Conservation (phyloP, 2,797 vertebrate genomes). For the Geotrypetes seraphini region DNA sequence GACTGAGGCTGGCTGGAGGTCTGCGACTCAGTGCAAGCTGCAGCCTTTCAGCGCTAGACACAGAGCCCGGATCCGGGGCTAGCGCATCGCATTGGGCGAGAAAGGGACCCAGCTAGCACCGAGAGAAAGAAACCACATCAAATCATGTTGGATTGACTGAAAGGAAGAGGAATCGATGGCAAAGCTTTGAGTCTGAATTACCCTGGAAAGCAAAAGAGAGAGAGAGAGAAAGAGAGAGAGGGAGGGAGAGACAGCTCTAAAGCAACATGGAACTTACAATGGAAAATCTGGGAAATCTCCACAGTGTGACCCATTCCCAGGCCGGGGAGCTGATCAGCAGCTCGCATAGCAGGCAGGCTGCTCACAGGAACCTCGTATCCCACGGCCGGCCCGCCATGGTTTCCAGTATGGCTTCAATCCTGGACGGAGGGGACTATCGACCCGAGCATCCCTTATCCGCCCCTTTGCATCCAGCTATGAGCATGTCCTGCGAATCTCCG, state of each 20-base stretch:
- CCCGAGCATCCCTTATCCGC: conserved; percentile 63
- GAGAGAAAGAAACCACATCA: conserved; percentile 43
- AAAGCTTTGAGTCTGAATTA: conserved; percentile 70
- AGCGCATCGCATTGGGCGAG: conserved; percentile 2
- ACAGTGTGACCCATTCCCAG: conserved; percentile 79
- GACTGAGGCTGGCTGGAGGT: conserved; percentile 7
- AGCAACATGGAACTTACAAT: conserved; percentile 90
- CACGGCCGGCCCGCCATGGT: conserved; percentile 86
- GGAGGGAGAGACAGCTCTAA: conserved; percentile 48
- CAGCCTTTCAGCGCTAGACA: conserved; percentile 11
- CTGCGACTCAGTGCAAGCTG: conserved; percentile 8
- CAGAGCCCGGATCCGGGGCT: conserved; percentile 24
- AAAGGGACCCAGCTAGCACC: conserved; percentile 39
- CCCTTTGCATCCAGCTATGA: conserved; percentile 87
- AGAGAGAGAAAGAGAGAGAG: conserved; percentile 41
- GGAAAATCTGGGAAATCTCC: conserved; percentile 89
- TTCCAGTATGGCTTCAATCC: conserved; percentile 87
- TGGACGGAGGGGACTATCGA: conserved; percentile 85
- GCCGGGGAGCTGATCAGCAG: conserved; percentile 82
- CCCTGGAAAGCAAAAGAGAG: conserved; percentile 57
- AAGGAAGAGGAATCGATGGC: conserved; percentile 67
- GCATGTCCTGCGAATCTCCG: conserved; percentile 85
- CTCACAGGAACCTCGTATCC: conserved; percentile 83
- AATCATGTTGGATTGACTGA: conserved; percentile 70
- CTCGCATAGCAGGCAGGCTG: conserved; percentile 69